Evolutionary conservation across 2,113 vertebrate genomes (phyloP), one percentile per base, ranked within the genome.

Genomic region (Pampusana beccarii): DNA sequence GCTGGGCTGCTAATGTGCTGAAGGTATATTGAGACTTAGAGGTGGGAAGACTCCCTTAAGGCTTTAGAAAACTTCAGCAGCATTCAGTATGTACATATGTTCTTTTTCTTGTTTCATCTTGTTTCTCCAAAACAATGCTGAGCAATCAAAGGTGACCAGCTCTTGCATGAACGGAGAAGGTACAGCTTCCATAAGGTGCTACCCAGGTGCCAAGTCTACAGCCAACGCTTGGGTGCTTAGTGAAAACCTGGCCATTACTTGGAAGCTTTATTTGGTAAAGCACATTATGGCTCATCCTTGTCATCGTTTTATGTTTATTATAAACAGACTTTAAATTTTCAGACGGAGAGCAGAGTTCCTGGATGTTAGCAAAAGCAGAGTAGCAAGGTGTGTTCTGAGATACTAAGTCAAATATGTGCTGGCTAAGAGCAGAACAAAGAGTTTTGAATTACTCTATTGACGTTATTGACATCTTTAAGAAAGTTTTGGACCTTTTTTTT

Each of bases 131-230:
- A 86, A 53, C 10, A 77, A 2, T 15, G 3, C 11, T 1, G 19
- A 83, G 21, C 13, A 16, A 25, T 6, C 17, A 29, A 25, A 50
- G 24, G 6, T 73, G 62, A 70, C 23, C 54, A 28, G 1, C 5
- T 69, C 14, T 25, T 16, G 1, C 5, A 2, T 0, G 16, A 31
- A 5, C 7, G 26, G 62, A 13, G n/a, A 69, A 57, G 38, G 6
- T 2, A 4, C 7, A 33, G 2, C 46, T 80, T 57, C 71, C 38
- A 3, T 20, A 13, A 69, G 10, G 21, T 33, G 36, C n/a, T 48
- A 19, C 20, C 33, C 57, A n/a, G 7, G 7, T 48, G 38, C 1
- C 1, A 3, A 38, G 48, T 11, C 48, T 34, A 2, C 38, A 69
- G 28, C 20, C 31, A 8, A 0, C 3, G 40, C 4, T 8, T 14